A percentile compares a stretch with the other conserved stretches of the same genome.
phyloP scores from a whole-genome alignment of 2,113 vertebrate genomes.

The Ophthalmolycus amberensis region DNA sequence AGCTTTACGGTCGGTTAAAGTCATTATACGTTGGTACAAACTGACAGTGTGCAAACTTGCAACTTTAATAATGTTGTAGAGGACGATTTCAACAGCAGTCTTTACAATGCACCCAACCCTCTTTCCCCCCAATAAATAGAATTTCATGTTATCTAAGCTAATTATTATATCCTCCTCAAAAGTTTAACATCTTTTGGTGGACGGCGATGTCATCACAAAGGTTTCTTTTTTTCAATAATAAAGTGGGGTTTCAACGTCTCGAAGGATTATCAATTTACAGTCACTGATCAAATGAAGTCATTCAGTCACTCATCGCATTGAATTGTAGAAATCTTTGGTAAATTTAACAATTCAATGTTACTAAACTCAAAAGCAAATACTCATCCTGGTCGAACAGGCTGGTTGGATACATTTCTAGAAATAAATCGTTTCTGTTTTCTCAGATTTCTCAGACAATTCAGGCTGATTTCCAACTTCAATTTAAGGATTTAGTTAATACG shows the following conservation, averaged over 20 bases:
- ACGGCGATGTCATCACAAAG: slow-evolving; percentile 66
- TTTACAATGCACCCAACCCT: slow-evolving; percentile 68
- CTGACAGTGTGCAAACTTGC: slow-evolving; percentile 79
- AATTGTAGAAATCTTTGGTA: slow-evolving; percentile 68
- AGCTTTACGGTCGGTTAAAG: neutral
- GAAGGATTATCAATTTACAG: slow-evolving; percentile 66
- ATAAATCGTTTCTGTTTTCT: slow-evolving; percentile 47
- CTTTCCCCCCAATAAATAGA: slow-evolving; percentile 70
- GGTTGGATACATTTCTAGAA: slow-evolving; percentile 66
- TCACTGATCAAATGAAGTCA: slow-evolving; percentile 58
- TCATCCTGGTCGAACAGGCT: slow-evolving; percentile 44
- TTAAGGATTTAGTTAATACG: slow-evolving; percentile 80
- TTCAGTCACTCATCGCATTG: slow-evolving; percentile 59
- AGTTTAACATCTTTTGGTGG: slow-evolving; percentile 62
- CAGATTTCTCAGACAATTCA: slow-evolving; percentile 76
- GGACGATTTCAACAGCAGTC: slow-evolving; percentile 78
- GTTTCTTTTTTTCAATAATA: slow-evolving; percentile 38
- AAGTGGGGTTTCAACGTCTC: slow-evolving; percentile 44
- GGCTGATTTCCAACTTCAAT: slow-evolving; percentile 75
- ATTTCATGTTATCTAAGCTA: slow-evolving; percentile 70
- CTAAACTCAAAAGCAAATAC: slow-evolving; percentile 52
- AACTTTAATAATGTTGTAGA: slow-evolving; percentile 81
- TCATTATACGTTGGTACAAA: slow-evolving; percentile 30
- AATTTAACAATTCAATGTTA: slow-evolving; percentile 63
- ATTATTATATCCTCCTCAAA: slow-evolving; percentile 58